These are phyloP conservation scores for Branchipolynoe longqiensis DNA, from an alignment of 2,888 invertebrate genomes.

Conservation along the genomic window DNA sequence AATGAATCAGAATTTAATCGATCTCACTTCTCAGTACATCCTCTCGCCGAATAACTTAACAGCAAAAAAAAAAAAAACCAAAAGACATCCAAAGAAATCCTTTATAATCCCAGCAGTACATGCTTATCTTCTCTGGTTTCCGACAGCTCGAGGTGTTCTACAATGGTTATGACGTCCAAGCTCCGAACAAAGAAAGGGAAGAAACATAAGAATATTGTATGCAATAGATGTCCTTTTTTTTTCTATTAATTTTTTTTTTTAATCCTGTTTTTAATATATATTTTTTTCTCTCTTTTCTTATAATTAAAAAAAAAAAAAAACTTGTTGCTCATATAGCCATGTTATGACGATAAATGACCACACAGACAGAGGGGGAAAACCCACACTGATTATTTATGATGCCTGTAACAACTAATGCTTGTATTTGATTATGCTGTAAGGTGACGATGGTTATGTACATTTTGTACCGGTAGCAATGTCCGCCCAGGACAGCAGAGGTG, in stretches of 20 bases:
- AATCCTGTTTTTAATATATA: neutral
- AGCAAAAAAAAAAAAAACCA: no score
- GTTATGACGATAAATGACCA: constrained; percentile 31
- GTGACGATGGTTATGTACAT: no score
- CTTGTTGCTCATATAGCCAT: constrained; percentile 33
- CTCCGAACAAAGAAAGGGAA: constrained; percentile 4
- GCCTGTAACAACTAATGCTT: neutral
- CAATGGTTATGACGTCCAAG: constrained; percentile 50
- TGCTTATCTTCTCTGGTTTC: neutral
- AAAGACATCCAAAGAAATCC: no score
- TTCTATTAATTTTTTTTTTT: neutral
- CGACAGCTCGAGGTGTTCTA: constrained; percentile 22
- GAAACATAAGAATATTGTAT: constrained; percentile 20
- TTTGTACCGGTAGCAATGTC: constrained; percentile 31
- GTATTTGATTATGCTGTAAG: constrained; percentile 10
- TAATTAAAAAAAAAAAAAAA: no score
- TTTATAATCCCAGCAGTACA: no score
- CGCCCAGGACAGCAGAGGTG: constrained; percentile 19
- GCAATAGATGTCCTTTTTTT: no score
- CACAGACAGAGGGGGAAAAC: no score
- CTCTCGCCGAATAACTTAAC: no score
- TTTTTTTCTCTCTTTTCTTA: neutral
- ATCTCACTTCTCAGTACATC: no score
- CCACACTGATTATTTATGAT: no score
- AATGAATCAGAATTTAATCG: no score